A percentile compares a stretch with the other conserved stretches of the same genome.
phyloP scores from a whole-genome alignment of 2,888 invertebrate species.

The Troides aeacus region DNA sequence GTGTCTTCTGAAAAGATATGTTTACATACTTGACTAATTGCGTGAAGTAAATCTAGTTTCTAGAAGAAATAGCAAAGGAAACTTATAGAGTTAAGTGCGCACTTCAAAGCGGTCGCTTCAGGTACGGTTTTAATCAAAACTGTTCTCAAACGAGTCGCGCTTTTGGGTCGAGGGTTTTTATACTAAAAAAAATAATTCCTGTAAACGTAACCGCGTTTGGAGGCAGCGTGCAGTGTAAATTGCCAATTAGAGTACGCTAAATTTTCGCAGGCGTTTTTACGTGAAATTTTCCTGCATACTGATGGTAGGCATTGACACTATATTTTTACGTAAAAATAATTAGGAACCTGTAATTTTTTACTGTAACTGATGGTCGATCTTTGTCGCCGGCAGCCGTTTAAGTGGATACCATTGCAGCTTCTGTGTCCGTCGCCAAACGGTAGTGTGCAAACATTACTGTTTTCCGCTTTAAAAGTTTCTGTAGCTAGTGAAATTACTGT shows the following conservation, averaged over 20 bases:
- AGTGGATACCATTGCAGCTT: too few relatives aligned
- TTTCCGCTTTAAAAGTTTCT: too few relatives aligned
- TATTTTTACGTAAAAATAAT: too few relatives aligned
- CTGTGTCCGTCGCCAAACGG: too few relatives aligned
- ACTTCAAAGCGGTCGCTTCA: constrained; percentile 18
- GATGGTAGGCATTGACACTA: too few relatives aligned
- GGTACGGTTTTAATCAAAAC: constrained; percentile 19
- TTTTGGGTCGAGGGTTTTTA: constrained; percentile 22
- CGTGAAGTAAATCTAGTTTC: constrained; percentile 15
- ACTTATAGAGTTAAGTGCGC: constrained; percentile 10
- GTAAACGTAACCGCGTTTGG: background rate
- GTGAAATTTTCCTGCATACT: background rate
- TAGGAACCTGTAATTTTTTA: too few relatives aligned
- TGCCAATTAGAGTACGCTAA: constrained; percentile 25
- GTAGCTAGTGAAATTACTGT: too few relatives aligned
- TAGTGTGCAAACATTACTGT: too few relatives aligned
- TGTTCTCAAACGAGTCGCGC: constrained; percentile 15
- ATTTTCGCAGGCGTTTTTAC: constrained; percentile 10
- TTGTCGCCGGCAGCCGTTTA: too few relatives aligned
- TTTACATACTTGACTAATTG: constrained; percentile 17
- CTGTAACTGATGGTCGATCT: too few relatives aligned
- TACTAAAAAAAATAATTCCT: constrained; percentile 14
- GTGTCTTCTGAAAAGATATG: background rate
- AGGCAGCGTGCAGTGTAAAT: constrained; percentile 12
- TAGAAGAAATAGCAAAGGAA: constrained; percentile 18